Evolutionary conservation across 2,113 vertebrate species (phyloP), one percentile per base, ranked within the genome.

Genomic region (Phrynosoma platyrhinos): DNA sequence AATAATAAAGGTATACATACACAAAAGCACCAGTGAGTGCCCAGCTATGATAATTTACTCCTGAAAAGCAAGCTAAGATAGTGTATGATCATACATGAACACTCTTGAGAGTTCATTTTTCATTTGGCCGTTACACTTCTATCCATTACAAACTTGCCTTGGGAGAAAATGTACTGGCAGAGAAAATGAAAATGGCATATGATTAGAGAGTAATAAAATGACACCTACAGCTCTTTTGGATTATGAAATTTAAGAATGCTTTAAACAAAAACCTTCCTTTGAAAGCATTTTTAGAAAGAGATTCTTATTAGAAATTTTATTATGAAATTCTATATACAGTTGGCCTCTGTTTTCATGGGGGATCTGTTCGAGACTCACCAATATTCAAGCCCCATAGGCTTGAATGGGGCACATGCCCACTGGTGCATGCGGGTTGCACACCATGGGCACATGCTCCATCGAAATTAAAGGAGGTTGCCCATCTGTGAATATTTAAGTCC

Each of bases 181-280:
- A 53, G 58, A 32, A 66, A 88, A 82, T 66, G 25, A 53, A 71
- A 84, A 75, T 84, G 83, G 42, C 53, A 21, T 47, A 55, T 9
- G n/a, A 81, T 7, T n/a, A 23, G 40, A 23, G 71, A 82, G 18
- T n/a, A 81, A 87, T 42, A 80, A 93, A 90, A 86, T 79, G 90
- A 92, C 93, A 92, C 90, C 92, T 91, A 82, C 71, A 87, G 92
- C 91, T 93, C 85, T 92, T 91, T 85, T 93, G 94, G 83, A 93
- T 94, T 91, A 94, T 79, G 76, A 92, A 85, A 82, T 91, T 89
- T 92, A 92, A 93, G 81, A 23, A 87, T 72, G 83, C n/a, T 92
- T 91, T 79, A 87, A 90, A 92, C 8, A 81, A 76, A 55, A 75
- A 40, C 71, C 85, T 78, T 92, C 89, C 58, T 55, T 69, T 91